Base-by-base conservation (phyloP, 2,888 invertebrate species). In the Dromius quadrimaculatus region DNA sequence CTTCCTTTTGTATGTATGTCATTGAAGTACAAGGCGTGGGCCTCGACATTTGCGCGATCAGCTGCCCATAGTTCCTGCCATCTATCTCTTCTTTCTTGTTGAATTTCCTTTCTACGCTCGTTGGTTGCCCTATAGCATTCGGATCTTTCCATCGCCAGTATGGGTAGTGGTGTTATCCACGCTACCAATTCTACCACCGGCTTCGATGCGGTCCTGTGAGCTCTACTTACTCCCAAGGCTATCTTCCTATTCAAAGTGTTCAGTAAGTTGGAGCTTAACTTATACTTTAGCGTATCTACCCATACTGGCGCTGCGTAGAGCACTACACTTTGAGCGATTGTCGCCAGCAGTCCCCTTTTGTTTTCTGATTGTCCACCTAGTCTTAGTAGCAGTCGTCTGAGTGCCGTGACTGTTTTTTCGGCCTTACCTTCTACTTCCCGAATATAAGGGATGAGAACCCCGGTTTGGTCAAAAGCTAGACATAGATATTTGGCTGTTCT, bases 261-360 rank as follows among this genome's bases (percentile, higher is more conserved):
- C 2, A 68, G 1, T 38, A 68, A 19, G 1, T 9, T 20, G 1
- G 9, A 1, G 41, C 17, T 1, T 1, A n/a, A 3, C 1, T 11
- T 22, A 11, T 32, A 41, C 11, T 8, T 5, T 1, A 68, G 8
- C 3, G 59, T 11, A 0, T 6, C 3, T 3, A 6, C 15, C 59
- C 59, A 68, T 11, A 68, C n/a, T 11, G 69, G 69, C 4, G 68
- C 68, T 2, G 59, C 68, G 20, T 68, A 68, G 0, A 59, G 17
- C 1, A 57, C 8, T 0, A 19, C 15, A 2, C 2, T 2, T 5
- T 19, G 6, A 2, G 28, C 45, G 2, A 38, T 41, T 4, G 41
- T 0, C 1, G 59, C 57, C 19, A 68, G 22, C 0, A 59, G n/a
- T 34, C 50, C 5, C 0, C 69, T 19, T 13, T 57, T 57, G 2